phyloP scores from a whole-genome alignment of 2,113 vertebrate species.

The Sturnus vulgaris region DNA sequence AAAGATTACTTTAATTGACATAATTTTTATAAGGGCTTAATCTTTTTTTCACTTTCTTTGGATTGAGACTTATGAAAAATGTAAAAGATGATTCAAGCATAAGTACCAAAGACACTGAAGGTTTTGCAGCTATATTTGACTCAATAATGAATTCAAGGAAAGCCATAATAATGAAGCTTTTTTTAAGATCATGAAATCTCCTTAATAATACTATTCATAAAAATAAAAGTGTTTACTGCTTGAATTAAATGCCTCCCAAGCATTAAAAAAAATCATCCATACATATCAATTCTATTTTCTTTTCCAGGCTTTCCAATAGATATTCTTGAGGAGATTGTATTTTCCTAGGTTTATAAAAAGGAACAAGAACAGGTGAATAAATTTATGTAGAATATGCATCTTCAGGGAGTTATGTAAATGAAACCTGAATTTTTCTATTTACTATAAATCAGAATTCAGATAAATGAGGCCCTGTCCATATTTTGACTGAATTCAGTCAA shows the following conservation, averaged over 20 bases:
- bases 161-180: not conserved
- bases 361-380: not conserved
- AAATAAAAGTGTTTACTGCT: not conserved
- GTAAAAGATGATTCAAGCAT: conserved; percentile 20
- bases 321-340: not conserved
- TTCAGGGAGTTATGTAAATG: conserved; percentile 9
- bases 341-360: not conserved
- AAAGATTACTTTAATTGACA: not conserved
- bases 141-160: conserved; percentile 3
- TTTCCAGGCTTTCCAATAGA: not conserved
- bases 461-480: not conserved
- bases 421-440: conserved; percentile 13
- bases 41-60: not conserved
- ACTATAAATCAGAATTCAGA: not conserved
- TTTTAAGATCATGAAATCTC: not conserved
- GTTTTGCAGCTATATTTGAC: conserved; percentile 18
- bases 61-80: conserved; percentile 21
- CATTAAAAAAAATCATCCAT: not conserved
- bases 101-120: not conserved
- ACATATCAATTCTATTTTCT: not conserved
- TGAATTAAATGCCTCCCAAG: not conserved
- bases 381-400: not conserved
- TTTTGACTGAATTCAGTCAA: conserved; percentile 18
- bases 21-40: not conserved
- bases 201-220: not conserved